Evolutionary conservation across 2,888 invertebrate species (phyloP).

Genomic region (Metopia argyrocephala): DNA sequence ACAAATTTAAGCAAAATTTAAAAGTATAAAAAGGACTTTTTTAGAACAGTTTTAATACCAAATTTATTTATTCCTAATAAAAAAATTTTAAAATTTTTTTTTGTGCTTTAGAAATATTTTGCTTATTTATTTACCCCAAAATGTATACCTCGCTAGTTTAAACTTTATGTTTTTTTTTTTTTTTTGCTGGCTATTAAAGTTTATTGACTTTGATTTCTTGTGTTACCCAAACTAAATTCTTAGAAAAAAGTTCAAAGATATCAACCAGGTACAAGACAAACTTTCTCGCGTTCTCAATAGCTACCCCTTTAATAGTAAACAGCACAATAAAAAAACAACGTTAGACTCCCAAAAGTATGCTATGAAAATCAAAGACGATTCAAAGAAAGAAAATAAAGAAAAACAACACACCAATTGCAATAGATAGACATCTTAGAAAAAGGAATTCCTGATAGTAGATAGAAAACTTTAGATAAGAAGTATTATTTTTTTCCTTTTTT

Average conservation of each 20-base stretch:
- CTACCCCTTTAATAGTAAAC: constrained; percentile 3
- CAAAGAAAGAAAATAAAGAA: constrained; percentile 4
- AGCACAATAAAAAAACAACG: not conserved
- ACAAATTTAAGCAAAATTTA: not conserved
- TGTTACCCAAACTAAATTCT: not conserved
- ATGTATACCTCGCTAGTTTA: constrained; percentile 29
- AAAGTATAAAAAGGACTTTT: too few species aligned
- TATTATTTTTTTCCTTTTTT: not conserved
- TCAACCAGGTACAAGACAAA: constrained; percentile 22
- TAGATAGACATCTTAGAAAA: constrained; percentile 44
- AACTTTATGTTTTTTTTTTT: constrained; percentile 19
- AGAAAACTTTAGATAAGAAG: not conserved
- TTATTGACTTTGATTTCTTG: constrained; percentile 62
- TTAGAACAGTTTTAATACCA: too few species aligned
- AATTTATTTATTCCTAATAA: too few species aligned
- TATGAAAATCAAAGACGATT: not conserved
- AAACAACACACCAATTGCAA: not conserved
- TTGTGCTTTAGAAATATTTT: too few species aligned
- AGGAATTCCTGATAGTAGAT: too few species aligned
- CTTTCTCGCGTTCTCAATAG: constrained; percentile 34
- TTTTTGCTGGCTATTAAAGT: constrained; percentile 50
- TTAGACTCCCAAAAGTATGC: constrained; percentile 39
- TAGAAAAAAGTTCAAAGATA: not conserved
- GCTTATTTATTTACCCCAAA: constrained; percentile 42
- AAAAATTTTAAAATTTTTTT: too few species aligned